phyloP scores from a whole-genome alignment of 2,113 vertebrate species.

The Corapipo altera region DNA sequence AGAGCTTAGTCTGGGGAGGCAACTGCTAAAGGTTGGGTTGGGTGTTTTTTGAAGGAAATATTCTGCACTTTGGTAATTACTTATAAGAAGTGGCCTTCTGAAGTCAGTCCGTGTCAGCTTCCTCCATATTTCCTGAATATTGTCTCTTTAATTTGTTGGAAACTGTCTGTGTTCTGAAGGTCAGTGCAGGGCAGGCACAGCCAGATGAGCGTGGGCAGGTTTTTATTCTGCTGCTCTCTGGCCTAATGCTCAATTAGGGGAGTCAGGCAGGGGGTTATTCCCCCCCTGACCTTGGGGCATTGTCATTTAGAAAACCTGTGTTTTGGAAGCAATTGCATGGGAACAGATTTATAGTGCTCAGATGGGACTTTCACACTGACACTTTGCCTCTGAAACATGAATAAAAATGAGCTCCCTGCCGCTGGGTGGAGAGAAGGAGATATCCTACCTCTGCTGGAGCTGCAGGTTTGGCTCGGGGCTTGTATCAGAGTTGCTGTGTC shows the following conservation, averaged over 20 bases:
- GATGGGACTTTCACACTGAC: not conserved
- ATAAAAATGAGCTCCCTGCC: not conserved
- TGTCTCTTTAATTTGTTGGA: not conserved
- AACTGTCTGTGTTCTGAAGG: not conserved
- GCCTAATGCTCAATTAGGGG: not conserved
- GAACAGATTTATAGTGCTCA: not conserved
- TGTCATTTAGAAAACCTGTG: not conserved
- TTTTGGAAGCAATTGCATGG: not conserved
- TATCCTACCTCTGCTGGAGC: not conserved
- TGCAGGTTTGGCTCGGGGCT: not conserved
- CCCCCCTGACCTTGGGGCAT: not conserved
- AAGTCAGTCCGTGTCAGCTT: not conserved
- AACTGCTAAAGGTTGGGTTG: not conserved
- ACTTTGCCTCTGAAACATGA: not conserved
- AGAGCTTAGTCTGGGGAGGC: not conserved
- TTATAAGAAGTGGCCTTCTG: not conserved
- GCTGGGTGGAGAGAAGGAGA: not conserved
- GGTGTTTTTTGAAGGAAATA: not conserved
- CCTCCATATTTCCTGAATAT: not conserved
- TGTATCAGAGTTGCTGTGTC: not conserved
- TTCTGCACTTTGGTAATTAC: not conserved
- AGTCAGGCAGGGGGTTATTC: not conserved
- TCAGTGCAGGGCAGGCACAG: not conserved
- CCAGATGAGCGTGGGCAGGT: not conserved
- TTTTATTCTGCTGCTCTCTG: not conserved